Percentiles rank a stretch among this genome's conserved stretches.
phyloP scores from a whole-genome alignment of 2,113 vertebrate species.

The Hydrolagus affinis region DNA sequence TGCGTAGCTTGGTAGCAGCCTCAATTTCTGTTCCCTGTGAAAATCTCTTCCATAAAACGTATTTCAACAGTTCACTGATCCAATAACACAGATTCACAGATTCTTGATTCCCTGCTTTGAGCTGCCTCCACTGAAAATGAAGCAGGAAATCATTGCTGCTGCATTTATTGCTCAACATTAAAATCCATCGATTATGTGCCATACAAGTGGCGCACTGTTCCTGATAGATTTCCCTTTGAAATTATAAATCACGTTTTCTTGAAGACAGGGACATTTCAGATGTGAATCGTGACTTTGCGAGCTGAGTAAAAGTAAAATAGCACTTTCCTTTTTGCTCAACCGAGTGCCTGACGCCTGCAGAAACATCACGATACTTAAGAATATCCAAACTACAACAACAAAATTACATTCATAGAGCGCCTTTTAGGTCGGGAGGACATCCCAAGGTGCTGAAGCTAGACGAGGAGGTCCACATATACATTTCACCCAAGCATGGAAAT shows the following conservation, averaged over 20 bases:
- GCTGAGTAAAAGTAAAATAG: background rate
- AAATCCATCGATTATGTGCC: background rate
- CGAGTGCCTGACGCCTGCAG: no score
- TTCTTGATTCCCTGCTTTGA: background rate
- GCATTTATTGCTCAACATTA: background rate
- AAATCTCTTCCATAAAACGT: background rate
- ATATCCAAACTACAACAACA: no score
- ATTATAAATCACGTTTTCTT: background rate
- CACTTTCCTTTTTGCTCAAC: no score
- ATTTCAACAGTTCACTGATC: background rate
- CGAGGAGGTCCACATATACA: no score
- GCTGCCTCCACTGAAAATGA: background rate
- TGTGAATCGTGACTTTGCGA: background rate
- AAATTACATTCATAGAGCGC: no score
- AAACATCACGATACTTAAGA: no score
- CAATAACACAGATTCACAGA: background rate
- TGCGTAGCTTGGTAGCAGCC: background rate
- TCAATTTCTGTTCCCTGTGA: background rate
- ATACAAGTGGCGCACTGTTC: background rate
- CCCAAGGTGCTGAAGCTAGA: no score
- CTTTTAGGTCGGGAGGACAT: no score
- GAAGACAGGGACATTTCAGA: background rate
- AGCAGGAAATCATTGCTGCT: background rate
- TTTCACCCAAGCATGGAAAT: no score
- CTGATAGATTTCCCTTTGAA: background rate